phyloP scores from a whole-genome alignment of 2,797 vertebrate species.

The Micropoecilia bifurca region DNA sequence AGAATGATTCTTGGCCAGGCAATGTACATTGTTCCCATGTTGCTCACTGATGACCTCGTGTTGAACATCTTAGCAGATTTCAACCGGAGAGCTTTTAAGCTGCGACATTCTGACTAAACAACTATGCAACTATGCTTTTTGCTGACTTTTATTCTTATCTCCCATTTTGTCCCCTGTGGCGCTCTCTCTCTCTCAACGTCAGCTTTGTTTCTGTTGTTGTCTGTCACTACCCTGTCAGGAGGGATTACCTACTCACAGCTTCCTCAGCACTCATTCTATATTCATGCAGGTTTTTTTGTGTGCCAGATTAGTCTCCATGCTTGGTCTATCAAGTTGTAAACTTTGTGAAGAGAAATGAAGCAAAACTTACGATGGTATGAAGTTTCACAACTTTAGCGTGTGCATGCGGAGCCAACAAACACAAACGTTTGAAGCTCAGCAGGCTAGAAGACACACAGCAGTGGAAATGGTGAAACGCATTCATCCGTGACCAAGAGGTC shows the following conservation, averaged over 20 bases:
- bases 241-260: background rate
- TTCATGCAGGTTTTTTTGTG: background rate
- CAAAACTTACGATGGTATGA: background rate
- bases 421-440: background rate
- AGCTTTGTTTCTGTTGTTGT: background rate
- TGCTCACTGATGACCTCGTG: background rate
- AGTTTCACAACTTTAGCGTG: background rate
- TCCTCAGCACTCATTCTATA: background rate
- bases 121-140: background rate
- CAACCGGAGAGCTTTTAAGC: background rate
- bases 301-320: background rate
- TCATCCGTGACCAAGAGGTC: conserved; percentile 39
- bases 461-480: background rate
- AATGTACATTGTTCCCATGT: background rate
- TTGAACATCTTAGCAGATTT: background rate
- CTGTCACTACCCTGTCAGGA: background rate
- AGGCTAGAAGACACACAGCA: conserved; percentile 8
- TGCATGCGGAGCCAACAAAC: background rate
- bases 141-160: background rate
- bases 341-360: background rate
- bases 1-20: background rate
- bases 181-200: background rate
- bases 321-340: background rate
- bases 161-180: background rate
- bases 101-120: background rate